These are phyloP conservation scores for Metridium senile DNA, from an alignment of 92 coral and sea anemone species.

Conservation along the genomic window DNA sequence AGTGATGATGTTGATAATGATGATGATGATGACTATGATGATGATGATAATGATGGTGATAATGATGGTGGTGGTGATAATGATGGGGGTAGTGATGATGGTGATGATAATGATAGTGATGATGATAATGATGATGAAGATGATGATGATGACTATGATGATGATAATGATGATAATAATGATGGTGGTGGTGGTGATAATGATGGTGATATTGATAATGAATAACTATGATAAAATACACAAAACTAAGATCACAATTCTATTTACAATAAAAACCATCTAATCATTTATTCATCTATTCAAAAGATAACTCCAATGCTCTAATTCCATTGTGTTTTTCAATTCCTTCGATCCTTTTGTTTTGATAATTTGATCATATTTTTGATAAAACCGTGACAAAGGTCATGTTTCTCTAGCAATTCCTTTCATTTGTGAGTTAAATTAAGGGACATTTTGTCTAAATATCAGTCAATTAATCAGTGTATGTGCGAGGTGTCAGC, in stretches of 20 bases:
- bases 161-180: not conserved
- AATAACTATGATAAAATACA: not conserved
- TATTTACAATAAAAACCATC: too few species aligned
- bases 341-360: not conserved
- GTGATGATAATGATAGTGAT: too few species aligned
- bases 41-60: too few species aligned
- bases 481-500: not conserved
- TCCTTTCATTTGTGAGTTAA: not conserved
- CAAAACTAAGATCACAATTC: too few species aligned
- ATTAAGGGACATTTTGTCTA: not conserved
- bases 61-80: not conserved
- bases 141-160: not conserved
- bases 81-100: not conserved
- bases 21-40: not conserved
- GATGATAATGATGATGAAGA: not conserved
- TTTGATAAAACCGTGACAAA: not conserved
- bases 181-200: not conserved
- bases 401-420: not conserved
- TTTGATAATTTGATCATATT: not conserved
- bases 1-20: not conserved
- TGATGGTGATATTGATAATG: not conserved
- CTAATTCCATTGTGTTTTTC: too few species aligned
- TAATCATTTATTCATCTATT: too few species aligned
- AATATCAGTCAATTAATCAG: not conserved
- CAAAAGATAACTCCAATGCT: too few species aligned